These are phyloP conservation scores for Hesperophylax magnus DNA, from an alignment of 1,140 invertebrate species.

Conservation along the genomic window DNA sequence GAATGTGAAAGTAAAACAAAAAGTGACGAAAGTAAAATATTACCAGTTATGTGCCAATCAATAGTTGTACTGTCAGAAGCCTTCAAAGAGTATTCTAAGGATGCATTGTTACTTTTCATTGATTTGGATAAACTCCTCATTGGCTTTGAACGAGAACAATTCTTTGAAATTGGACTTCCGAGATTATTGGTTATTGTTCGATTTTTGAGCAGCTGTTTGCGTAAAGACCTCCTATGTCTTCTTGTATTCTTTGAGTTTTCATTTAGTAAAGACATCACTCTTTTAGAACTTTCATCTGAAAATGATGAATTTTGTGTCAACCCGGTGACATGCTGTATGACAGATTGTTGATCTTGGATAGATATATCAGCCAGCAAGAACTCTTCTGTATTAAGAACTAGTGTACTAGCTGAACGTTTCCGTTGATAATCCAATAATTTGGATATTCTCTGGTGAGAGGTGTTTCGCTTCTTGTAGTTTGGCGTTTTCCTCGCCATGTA, in stretches of 20 bases:
- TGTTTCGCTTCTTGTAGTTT: slow-evolving; percentile 30
- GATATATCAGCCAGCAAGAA: slow-evolving; percentile 50
- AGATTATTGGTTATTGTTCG: neutral
- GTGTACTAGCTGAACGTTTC: slow-evolving; percentile 29
- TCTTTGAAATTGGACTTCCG: neutral
- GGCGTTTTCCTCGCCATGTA: slow-evolving; percentile 27
- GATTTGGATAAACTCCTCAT: neutral
- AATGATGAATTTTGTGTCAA: neutral
- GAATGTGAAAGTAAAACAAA: neutral
- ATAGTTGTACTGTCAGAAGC: slow-evolving; percentile 8
- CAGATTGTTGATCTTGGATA: neutral
- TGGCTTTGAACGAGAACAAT: neutral
- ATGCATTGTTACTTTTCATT: neutral
- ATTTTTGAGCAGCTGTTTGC: slow-evolving; percentile 46
- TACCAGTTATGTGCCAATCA: slow-evolving; percentile 34
- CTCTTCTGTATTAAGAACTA: slow-evolving; percentile 34
- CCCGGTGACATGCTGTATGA: neutral
- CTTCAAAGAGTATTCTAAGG: neutral
- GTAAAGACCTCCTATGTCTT: slow-evolving; percentile 34
- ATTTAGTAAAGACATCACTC: slow-evolving; percentile 33
- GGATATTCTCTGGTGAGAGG: slow-evolving; percentile 19
- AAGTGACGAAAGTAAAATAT: neutral
- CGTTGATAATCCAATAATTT: slow-evolving; percentile 4
- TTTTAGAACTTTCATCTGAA: slow-evolving; percentile 11
- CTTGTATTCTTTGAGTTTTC: slow-evolving; percentile 26